phyloP scores from a whole-genome alignment of 2,888 invertebrate species.

The Patella ulyssiponensis region DNA sequence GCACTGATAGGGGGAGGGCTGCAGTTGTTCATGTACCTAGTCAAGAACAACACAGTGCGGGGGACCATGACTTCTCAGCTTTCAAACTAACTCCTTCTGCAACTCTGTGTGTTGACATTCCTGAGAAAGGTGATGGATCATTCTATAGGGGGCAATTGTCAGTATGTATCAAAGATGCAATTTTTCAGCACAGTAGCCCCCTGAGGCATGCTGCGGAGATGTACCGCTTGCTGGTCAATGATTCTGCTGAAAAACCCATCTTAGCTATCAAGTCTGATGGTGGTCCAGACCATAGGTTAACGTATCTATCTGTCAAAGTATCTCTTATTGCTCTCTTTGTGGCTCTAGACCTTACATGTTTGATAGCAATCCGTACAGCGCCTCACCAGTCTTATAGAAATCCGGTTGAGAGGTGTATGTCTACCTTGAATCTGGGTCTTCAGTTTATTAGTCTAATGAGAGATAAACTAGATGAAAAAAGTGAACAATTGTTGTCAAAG shows the following conservation, averaged over 20 bases:
- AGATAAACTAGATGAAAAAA: constrained; percentile 12
- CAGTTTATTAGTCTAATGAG: constrained; percentile 24
- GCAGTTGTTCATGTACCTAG: constrained; percentile 14
- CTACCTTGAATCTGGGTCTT: constrained; percentile 21
- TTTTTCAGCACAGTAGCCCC: constrained; percentile 24
- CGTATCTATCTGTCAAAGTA: background rate
- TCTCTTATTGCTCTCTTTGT: constrained; percentile 1
- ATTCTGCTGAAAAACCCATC: constrained; percentile 18
- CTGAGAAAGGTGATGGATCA: constrained; percentile 12
- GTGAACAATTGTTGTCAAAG: constrained; percentile 11
- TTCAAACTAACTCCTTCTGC: constrained; percentile 25
- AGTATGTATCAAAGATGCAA: constrained; percentile 30
- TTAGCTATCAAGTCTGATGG: constrained; percentile 18
- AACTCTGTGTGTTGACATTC: constrained; percentile 19
- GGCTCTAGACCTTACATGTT: background rate
- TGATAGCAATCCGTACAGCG: background rate
- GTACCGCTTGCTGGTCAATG: background rate
- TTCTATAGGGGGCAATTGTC: constrained; percentile 28
- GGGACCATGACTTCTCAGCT: constrained; percentile 30
- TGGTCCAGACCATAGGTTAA: background rate
- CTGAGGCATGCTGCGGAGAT: constrained; percentile 28
- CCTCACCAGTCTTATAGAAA: background rate
- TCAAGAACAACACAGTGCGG: constrained; percentile 17
- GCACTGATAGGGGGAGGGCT: constrained; percentile 12
- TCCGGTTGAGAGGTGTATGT: background rate